Conservation (phyloP, 2,113 vertebrate genomes). For the Thalassarche chlororhynchos region DNA sequence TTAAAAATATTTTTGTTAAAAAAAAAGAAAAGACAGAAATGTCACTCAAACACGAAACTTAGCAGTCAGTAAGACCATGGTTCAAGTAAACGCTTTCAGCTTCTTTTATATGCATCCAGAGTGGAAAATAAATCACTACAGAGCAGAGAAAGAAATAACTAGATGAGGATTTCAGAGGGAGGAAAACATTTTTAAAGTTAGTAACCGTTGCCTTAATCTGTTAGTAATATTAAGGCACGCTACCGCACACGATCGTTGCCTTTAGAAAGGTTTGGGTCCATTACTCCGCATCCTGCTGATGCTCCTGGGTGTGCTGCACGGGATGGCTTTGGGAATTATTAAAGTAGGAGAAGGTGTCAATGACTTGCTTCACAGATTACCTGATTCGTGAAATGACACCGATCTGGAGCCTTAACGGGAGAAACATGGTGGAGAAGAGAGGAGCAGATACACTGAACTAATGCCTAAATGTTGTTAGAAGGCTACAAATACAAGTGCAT, state of each 20-base stretch:
- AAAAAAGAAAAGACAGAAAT: neutral
- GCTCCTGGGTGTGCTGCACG: neutral
- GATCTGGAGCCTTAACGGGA: neutral
- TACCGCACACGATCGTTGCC: fast-evolving
- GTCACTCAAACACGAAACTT: neutral
- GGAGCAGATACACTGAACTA: neutral
- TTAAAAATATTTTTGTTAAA: neutral
- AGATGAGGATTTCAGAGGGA: neutral
- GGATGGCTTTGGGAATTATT: neutral
- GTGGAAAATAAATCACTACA: neutral
- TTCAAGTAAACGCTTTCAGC: neutral
- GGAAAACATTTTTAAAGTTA: neutral
- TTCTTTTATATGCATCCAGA: neutral
- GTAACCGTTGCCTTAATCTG: neutral
- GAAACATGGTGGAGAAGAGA: neutral
- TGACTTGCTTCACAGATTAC: neutral
- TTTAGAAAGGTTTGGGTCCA: neutral
- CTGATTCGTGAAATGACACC: neutral
- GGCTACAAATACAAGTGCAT: neutral
- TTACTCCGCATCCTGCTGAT: neutral
- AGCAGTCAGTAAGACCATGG: neutral
- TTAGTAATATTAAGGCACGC: neutral
- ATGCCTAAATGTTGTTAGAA: neutral
- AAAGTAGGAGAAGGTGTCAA: neutral
- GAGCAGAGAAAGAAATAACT: neutral